These are phyloP conservation scores for Parazoanthus darwini DNA, from an alignment of 92 coral and sea anemone species.

Conservation along the genomic window DNA sequence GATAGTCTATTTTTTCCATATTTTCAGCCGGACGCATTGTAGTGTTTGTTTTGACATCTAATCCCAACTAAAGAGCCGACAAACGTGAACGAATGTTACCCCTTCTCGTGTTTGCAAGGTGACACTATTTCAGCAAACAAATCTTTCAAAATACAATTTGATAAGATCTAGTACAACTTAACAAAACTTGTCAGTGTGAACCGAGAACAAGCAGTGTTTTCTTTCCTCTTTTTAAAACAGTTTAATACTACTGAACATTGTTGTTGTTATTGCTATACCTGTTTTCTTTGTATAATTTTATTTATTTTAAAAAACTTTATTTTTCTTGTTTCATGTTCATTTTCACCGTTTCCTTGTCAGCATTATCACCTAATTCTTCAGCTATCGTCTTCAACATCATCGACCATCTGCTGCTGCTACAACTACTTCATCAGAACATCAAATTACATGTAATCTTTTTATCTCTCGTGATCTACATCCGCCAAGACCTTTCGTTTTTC, in stretches of 20 bases:
- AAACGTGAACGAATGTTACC: neutral
- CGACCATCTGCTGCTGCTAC: neutral
- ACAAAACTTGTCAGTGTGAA: neutral
- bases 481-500: neutral
- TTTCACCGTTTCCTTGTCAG: neutral
- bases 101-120: neutral
- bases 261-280: neutral
- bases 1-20: neutral
- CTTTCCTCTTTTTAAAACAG: neutral
- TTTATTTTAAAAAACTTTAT: neutral
- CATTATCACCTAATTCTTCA: neutral
- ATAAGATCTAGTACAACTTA: slow-evolving; percentile 20
- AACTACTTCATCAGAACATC: neutral
- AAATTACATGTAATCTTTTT: neutral
- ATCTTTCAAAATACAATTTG: neutral
- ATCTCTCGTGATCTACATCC: neutral
- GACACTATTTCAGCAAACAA: neutral
- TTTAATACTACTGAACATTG: neutral
- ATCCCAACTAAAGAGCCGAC: neutral
- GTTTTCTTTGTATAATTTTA: neutral
- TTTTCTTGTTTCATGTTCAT: neutral
- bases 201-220: no score
- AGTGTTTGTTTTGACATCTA: neutral
- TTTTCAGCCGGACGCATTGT: neutral
- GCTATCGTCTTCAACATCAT: neutral